phyloP scores from a whole-genome alignment of 1,140 invertebrate species.

The Centruroides sculpturatus region DNA sequence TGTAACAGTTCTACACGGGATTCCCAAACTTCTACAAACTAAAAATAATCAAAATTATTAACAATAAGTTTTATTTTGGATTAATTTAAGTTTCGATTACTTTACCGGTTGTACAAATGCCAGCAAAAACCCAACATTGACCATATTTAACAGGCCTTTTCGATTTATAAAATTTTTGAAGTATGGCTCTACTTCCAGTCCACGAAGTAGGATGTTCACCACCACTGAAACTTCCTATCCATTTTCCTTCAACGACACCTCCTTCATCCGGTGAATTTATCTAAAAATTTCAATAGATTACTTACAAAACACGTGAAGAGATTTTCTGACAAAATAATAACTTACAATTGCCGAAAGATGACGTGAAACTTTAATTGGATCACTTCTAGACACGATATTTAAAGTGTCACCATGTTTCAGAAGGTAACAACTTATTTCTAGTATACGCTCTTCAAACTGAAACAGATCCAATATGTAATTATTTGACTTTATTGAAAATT shows the following conservation, averaged over 20 bases:
- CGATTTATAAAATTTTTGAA: constrained; percentile 42
- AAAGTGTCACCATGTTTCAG: constrained; percentile 55
- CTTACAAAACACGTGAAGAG: neutral
- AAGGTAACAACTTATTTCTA: constrained; percentile 67
- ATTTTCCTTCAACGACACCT: constrained; percentile 50
- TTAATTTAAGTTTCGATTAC: neutral
- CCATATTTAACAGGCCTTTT: constrained; percentile 51
- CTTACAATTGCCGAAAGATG: constrained; percentile 60
- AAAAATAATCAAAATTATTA: neutral
- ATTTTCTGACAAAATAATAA: constrained; percentile 1
- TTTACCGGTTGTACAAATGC: constrained; percentile 48
- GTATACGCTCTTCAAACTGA: constrained; percentile 56
- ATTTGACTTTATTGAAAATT: neutral
- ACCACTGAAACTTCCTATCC: constrained; percentile 53
- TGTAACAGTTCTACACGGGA: constrained; percentile 49
- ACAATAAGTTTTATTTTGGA: neutral
- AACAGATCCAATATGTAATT: neutral
- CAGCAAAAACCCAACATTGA: constrained; percentile 65
- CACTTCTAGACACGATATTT: constrained; percentile 37
- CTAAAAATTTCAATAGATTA: neutral
- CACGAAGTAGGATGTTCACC: constrained; percentile 42
- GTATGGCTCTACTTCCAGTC: constrained; percentile 47
- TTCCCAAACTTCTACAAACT: constrained; percentile 54
- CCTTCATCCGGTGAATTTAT: constrained; percentile 35
- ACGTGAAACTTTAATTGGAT: constrained; percentile 54